Evolutionary conservation across 2,113 vertebrate genomes (phyloP).

Genomic region (Ifrita kowaldi): DNA sequence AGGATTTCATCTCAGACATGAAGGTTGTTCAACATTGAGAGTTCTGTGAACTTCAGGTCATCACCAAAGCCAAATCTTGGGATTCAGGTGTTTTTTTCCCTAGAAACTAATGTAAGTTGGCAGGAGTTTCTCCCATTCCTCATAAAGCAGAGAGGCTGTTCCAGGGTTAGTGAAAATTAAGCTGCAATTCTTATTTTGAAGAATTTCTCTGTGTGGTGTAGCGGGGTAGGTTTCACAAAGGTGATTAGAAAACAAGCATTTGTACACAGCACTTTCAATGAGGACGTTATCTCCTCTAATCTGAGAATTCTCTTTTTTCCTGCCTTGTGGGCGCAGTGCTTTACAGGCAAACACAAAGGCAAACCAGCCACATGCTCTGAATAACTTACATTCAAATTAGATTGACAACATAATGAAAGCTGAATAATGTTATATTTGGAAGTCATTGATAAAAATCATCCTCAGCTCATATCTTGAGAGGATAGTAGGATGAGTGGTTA

Average conservation of each 20-base stretch:
- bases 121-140: not conserved
- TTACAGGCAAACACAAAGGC: constrained; percentile 37
- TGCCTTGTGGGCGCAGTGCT: not conserved
- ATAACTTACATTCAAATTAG: constrained; percentile 50
- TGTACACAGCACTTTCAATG: not conserved
- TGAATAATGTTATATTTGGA: constrained; percentile 51
- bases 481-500: constrained; percentile 51
- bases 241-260: constrained; percentile 22
- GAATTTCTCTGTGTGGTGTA: not conserved
- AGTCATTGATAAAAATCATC: constrained; percentile 53
- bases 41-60: constrained; percentile 9
- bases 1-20: not conserved
- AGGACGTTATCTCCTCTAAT: constrained; percentile 2
- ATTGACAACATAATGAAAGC: constrained; percentile 54
- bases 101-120: not conserved
- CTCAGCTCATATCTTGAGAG: not conserved
- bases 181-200: not conserved
- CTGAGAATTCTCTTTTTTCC: not conserved
- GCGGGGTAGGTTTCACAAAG: not conserved
- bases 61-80: not conserved
- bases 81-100: not conserved
- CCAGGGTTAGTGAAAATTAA: not conserved
- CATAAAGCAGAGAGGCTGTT: not conserved
- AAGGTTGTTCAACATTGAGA: not conserved
- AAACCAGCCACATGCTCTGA: not conserved